Evolutionary conservation across 2,797 vertebrate species (phyloP).

Genomic region (Telmatherina bonti): DNA sequence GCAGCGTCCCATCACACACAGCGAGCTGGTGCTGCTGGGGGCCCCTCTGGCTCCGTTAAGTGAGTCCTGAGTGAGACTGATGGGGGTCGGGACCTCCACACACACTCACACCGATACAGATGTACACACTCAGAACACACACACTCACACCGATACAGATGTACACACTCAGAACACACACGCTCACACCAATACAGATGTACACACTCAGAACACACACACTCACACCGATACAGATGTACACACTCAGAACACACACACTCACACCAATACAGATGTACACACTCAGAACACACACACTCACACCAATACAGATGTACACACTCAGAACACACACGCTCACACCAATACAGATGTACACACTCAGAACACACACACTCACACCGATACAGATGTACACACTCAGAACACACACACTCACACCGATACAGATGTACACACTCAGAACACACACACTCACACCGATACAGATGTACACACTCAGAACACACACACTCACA

Average conservation of each 20-base stretch:
- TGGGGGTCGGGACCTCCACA: constrained; percentile 77
- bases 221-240: too few species aligned
- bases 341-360: constrained; percentile 11
- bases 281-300: constrained; percentile 20
- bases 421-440: constrained; percentile 13
- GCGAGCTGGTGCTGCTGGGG: constrained; percentile 52
- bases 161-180: constrained; percentile 20
- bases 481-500: constrained; percentile 35
- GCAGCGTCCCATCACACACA: constrained; percentile 16
- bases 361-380: constrained; percentile 41
- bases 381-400: constrained; percentile 12
- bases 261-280: too few species aligned
- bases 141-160: too few species aligned
- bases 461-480: constrained; percentile 16
- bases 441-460: constrained; percentile 37
- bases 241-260: constrained; percentile 20
- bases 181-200: too few species aligned
- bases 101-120: constrained; percentile 30
- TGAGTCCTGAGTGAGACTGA: constrained; percentile 86
- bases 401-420: constrained; percentile 39
- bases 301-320: too few species aligned
- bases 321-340: constrained; percentile 32
- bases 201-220: constrained; percentile 20
- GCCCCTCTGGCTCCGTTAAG: constrained; percentile 81
- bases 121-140: too few species aligned